These are phyloP conservation scores for Tetragonula clypearis DNA, from an alignment of 1,140 invertebrate genomes.

Conservation along the genomic window DNA sequence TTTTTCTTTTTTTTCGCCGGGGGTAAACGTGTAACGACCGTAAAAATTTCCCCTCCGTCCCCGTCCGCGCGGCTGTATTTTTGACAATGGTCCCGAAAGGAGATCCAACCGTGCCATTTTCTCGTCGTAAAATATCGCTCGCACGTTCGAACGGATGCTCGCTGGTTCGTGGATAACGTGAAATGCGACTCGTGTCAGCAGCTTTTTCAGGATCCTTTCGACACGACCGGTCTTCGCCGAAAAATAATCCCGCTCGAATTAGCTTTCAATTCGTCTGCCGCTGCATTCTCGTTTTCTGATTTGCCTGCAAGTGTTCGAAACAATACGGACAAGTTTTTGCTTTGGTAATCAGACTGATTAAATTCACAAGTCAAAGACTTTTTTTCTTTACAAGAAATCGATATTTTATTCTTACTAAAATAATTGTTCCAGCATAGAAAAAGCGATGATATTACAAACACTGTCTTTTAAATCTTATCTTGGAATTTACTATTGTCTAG, in stretches of 20 bases:
- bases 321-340: no score
- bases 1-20: no score
- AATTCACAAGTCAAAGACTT: no score
- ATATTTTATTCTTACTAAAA: no score
- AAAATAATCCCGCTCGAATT: background rate
- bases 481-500: no score
- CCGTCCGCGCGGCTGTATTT: background rate
- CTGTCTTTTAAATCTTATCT: no score
- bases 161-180: background rate
- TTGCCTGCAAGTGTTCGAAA: background rate
- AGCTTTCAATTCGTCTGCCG: background rate
- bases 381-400: no score
- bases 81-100: constrained; percentile 5
- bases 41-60: background rate
- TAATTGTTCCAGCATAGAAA: no score
- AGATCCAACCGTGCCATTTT: background rate
- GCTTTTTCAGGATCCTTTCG: background rate
- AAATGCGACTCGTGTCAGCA: background rate
- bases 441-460: no score
- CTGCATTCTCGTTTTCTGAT: background rate
- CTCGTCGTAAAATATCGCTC: background rate
- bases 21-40: background rate
- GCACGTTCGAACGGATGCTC: background rate
- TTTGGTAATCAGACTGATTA: no score
- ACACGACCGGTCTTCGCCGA: no score